These are phyloP conservation scores for Microtus montanus DNA, from an alignment of 2,113 vertebrate genomes.

Conservation along the genomic window DNA sequence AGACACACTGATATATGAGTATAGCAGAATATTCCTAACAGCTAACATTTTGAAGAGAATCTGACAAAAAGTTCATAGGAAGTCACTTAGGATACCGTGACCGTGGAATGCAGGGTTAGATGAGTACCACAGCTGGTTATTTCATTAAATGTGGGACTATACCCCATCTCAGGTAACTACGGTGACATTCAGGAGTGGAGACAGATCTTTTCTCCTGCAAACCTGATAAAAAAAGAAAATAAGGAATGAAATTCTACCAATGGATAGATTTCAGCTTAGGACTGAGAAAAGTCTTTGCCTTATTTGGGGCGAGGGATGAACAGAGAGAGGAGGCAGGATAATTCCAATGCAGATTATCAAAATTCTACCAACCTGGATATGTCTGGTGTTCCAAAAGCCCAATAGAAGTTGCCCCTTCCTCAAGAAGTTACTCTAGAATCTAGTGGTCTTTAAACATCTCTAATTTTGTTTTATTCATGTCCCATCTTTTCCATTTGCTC, in stretches of 20 bases:
- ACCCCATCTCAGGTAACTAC: background rate
- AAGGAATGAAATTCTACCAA: background rate
- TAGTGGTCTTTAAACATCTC: slow-evolving; percentile 2
- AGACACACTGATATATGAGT: background rate
- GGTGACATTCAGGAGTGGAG: background rate
- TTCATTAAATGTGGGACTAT: background rate
- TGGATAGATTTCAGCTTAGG: background rate
- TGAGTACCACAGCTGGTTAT: background rate
- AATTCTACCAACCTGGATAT: background rate
- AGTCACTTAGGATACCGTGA: background rate
- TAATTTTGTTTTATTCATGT: background rate
- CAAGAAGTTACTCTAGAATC: background rate
- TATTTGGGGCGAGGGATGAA: background rate
- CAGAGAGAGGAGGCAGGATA: background rate
- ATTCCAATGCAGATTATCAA: background rate
- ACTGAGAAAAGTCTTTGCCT: background rate
- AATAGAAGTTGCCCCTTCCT: background rate
- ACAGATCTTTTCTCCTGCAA: background rate
- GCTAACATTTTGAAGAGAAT: slow-evolving; percentile 16
- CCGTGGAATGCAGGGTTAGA: background rate
- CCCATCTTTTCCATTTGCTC: background rate
- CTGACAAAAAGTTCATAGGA: background rate
- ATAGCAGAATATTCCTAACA: background rate
- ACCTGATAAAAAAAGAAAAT: background rate
- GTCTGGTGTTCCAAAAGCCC: background rate